Evolutionary conservation across 2,797 vertebrate genomes (phyloP).

Genomic region (Anniella stebbinsi): DNA sequence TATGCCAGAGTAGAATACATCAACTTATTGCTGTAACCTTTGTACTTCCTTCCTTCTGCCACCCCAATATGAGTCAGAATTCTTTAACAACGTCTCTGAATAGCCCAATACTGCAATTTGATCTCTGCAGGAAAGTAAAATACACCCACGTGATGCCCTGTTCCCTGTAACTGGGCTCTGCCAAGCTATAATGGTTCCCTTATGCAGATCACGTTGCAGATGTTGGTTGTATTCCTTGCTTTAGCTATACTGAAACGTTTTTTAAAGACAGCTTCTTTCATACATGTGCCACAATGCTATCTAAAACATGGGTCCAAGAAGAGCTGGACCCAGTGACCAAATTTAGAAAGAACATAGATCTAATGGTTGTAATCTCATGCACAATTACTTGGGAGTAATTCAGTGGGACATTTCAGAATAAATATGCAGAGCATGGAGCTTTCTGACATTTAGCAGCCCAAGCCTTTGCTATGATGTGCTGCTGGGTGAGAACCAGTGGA

Average conservation of each 20-base stretch:
- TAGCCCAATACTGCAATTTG: slow-evolving; percentile 13
- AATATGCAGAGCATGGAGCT: not conserved
- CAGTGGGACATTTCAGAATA: not conserved
- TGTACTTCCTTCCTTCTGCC: slow-evolving; percentile 14
- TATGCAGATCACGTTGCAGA: slow-evolving; percentile 6
- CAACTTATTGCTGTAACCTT: slow-evolving; percentile 19
- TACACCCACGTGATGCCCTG: slow-evolving; percentile 6
- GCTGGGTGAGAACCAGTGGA: not conserved
- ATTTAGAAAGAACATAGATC: not conserved
- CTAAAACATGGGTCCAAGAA: not conserved
- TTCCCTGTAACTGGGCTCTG: not conserved
- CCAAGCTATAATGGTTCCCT: not conserved
- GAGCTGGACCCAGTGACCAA: not conserved
- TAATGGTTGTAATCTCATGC: not conserved
- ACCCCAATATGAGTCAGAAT: slow-evolving; percentile 34
- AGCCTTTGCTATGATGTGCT: not conserved
- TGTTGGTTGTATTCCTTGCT: not conserved
- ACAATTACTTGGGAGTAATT: not conserved
- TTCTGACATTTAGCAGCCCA: not conserved
- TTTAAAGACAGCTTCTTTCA: not conserved
- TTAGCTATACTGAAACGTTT: not conserved
- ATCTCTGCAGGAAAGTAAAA: slow-evolving; percentile 28
- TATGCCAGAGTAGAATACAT: not conserved
- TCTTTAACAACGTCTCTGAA: slow-evolving; percentile 22
- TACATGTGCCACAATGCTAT: not conserved